Evolutionary conservation across 2,888 invertebrate genomes (phyloP), one percentile per base, ranked within the genome.

Genomic region (Nymphalis polychloros): DNA sequence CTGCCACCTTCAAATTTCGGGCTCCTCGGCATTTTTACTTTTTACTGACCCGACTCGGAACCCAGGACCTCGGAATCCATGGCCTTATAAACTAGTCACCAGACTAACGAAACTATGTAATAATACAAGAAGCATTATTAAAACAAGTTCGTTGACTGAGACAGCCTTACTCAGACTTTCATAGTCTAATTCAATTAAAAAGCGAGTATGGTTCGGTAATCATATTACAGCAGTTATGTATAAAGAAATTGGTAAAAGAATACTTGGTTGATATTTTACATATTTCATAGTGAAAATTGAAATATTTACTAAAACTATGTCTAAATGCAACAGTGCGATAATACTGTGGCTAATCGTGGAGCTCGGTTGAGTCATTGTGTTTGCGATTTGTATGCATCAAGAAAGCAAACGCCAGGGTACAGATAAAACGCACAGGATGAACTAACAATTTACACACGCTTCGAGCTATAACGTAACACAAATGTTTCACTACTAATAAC

Each of bases 401-500:
- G 63, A 71, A 63, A 68, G 62, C 63, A 17, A 67, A 59, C 60
- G 57, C 41, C 20, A 13, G 63, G 23, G 23, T 52, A 31, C 23
- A 69, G 59, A 63, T 68, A 71, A 72, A 69, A 71, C 68, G 63
- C 67, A 71, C 69, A 70, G 68, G 64, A 71, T 67, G 67, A 69
- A 68, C 68, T 66, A 61, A 71, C 64, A 75, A 74, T 75, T 75
- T 75, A 72, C 71, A 72, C 59, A 68, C 70, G 61, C 47, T 70
- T 73, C 72, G 67, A 69, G 69, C 64, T 65, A 70, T 71, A 72
- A 75, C 63, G 68, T 74, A 75, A 75, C 70, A n/a, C 75, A 75
- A 77, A 74, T 67, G 68, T 50, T 63, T 63, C 55, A 72, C 72
- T 67, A 55, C 60, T 63, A 60, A 31, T n/a, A 68, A 57, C 48